Evolutionary conservation across 35 echinoderm and acorn worm species (phyloP), one percentile per base, ranked within the genome.

Genomic region (Acanthaster planci): DNA sequence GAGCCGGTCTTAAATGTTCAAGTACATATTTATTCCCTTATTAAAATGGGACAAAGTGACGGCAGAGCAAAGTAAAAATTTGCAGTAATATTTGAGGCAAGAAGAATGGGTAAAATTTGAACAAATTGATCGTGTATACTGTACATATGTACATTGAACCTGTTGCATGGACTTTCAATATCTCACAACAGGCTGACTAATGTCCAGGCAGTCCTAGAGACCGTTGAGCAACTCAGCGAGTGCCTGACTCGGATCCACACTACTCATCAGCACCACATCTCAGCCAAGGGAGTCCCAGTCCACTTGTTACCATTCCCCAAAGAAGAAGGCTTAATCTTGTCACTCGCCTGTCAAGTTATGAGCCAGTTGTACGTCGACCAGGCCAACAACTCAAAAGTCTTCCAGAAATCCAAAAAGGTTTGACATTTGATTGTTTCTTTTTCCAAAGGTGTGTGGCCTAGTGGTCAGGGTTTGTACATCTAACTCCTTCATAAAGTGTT

Each of bases 401-500:
- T 57, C 14, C 55, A 64, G 32, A 83, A 57, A 35, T 60, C 37
- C 0, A 83, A 83, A 40, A 83, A 83, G 81, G 81, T 83, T 22
- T 58, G 81, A 27, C 12, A 51, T 78, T 78, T 23, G 60, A 6
- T 68, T 68, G n/a, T 35, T 27, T 23, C 4, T 23, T 68, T 35
- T 8, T 17, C 32, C 32, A 68, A n/a, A n/a, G n/a, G n/a, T n/a
- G n/a, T n/a, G n/a, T n/a, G n/a, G n/a, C n/a, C n/a, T n/a, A n/a
- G n/a, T n/a, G n/a, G n/a, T n/a, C n/a, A n/a, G n/a, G n/a, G n/a
- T n/a, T n/a, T n/a, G n/a, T n/a, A n/a, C n/a, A n/a, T n/a, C n/a
- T n/a, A n/a, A n/a, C n/a, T n/a, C n/a, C n/a, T n/a, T n/a, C n/a
- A n/a, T n/a, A n/a, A n/a, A n/a, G n/a, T n/a, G n/a, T n/a, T n/a